Conservation (phyloP, 2,888 invertebrate genomes). For the Aelia acuminata region DNA sequence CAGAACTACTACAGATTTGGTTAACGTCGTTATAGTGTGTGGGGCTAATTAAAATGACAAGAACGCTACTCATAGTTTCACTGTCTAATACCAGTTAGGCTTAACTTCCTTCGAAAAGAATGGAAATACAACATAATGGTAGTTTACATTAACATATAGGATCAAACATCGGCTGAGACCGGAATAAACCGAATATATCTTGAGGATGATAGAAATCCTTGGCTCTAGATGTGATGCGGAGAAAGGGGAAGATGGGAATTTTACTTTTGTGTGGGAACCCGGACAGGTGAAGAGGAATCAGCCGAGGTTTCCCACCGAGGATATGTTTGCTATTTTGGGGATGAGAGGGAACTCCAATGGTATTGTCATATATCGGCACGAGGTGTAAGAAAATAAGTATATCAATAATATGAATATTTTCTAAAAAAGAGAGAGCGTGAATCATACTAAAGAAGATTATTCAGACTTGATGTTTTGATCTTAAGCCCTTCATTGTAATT, state of each 20-base stretch:
- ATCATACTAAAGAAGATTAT: too few relatives aligned
- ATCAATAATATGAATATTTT: too few relatives aligned
- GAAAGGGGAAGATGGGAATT: background rate
- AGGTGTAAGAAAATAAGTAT: too few relatives aligned
- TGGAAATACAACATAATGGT: too few relatives aligned
- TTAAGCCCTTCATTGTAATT: too few relatives aligned
- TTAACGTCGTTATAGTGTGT: too few relatives aligned
- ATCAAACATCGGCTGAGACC: background rate
- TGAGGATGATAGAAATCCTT: background rate
- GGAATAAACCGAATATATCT: background rate
- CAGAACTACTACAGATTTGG: too few relatives aligned
- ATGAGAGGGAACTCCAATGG: background rate
- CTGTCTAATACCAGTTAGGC: too few relatives aligned
- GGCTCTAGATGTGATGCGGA: background rate
- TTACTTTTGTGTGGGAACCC: background rate
- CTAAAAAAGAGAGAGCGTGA: too few relatives aligned
- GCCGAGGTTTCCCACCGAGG: background rate
- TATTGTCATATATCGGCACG: background rate
- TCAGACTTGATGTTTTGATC: too few relatives aligned
- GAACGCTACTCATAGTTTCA: too few relatives aligned
- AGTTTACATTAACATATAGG: background rate
- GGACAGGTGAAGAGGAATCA: conserved; percentile 4
- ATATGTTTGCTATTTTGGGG: background rate
- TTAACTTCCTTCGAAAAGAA: background rate
- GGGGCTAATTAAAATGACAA: too few relatives aligned